Conservation (phyloP, 1,140 invertebrate genomes). For the Argopecten irradians region DNA sequence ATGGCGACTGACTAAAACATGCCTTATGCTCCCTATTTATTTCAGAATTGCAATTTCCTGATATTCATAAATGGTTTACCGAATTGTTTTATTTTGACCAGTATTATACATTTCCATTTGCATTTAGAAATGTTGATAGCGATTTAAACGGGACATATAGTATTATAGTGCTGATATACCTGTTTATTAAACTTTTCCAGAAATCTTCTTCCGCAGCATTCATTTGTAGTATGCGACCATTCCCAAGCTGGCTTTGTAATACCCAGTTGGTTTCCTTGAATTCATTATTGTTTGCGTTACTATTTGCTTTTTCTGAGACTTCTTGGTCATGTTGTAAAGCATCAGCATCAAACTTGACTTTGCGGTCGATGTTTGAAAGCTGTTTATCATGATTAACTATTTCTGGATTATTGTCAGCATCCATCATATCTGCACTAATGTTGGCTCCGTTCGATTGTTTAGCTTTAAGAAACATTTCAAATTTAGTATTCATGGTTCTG, state of each 20-base stretch:
- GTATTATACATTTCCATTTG: neutral
- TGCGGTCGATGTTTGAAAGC: neutral
- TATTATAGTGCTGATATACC: slow-evolving; percentile 33
- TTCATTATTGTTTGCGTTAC: slow-evolving; percentile 45
- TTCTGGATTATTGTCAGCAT: neutral
- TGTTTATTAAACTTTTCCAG: slow-evolving; percentile 60
- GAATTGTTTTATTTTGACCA: no score
- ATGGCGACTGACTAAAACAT: no score
- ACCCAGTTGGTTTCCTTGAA: slow-evolving; percentile 61
- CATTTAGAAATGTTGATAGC: no score
- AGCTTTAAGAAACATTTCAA: slow-evolving; percentile 42
- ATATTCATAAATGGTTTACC: no score
- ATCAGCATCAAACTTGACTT: neutral
- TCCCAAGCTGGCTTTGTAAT: slow-evolving; percentile 51
- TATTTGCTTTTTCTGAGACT: neutral
- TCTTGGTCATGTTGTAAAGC: neutral
- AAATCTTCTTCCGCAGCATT: slow-evolving; percentile 54
- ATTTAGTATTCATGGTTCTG: slow-evolving; percentile 58
- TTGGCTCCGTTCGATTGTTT: neutral
- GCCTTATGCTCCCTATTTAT: no score
- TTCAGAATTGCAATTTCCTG: no score
- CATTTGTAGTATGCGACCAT: slow-evolving; percentile 53
- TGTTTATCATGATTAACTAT: slow-evolving; percentile 7
- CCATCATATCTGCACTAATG: neutral
- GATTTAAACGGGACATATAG: no score